Evolutionary conservation across 1,140 invertebrate genomes (phyloP).

Genomic region (Ooceraea biroi): DNA sequence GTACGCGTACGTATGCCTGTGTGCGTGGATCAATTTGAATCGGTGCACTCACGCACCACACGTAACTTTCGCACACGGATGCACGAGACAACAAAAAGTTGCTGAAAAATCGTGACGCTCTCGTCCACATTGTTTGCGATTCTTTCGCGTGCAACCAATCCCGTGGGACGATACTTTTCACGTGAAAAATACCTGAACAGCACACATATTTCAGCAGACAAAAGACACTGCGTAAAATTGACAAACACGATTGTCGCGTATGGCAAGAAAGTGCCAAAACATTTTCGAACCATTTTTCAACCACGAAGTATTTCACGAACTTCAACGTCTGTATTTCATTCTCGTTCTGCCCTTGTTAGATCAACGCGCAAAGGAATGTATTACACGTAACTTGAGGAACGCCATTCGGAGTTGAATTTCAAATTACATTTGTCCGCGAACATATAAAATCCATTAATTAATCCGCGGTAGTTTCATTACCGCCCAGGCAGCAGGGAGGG

Average conservation of each 20-base stretch:
- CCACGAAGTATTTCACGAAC: background rate
- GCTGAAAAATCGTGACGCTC: constrained; percentile 47
- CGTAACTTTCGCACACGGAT: constrained; percentile 38
- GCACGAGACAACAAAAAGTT: constrained; percentile 42
- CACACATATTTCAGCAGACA: background rate
- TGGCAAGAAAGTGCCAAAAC: background rate
- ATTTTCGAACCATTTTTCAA: background rate
- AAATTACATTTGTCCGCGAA: background rate
- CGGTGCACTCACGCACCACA: constrained; percentile 2
- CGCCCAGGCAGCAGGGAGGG: background rate
- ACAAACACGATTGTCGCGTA: background rate
- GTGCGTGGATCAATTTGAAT: too few relatives aligned
- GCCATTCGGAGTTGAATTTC: background rate
- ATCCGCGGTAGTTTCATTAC: constrained; percentile 2
- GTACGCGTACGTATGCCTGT: background rate
- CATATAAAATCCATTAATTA: background rate
- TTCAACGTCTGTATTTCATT: background rate
- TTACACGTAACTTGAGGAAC: too few relatives aligned
- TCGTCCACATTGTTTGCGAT: constrained; percentile 25
- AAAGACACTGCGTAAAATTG: background rate
- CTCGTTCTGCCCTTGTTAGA: background rate
- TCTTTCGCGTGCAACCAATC: constrained; percentile 38
- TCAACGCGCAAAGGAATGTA: too few relatives aligned
- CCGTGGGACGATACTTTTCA: constrained; percentile 1
- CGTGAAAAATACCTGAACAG: constrained; percentile 10